Conservation (phyloP, 2,888 invertebrate genomes). For the Chrysolina oricalcia region DNA sequence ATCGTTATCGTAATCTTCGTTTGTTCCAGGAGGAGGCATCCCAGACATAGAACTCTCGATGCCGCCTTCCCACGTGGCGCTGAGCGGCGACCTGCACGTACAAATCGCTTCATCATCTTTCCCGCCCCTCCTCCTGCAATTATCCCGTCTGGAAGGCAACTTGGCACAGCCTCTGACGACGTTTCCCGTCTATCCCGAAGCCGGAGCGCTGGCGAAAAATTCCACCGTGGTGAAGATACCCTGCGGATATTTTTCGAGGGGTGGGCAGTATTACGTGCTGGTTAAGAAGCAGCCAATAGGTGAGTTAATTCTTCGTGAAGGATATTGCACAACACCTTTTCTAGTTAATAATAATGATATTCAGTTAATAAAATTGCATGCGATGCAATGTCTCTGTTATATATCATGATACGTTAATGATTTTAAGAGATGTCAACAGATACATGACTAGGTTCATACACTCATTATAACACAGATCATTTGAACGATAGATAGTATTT, state of each 20-base stretch:
- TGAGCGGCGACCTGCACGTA: constrained; percentile 86
- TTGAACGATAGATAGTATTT: too few species aligned
- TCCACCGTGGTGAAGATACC: constrained; percentile 72
- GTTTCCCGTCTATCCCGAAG: constrained; percentile 68
- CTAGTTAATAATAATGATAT: too few species aligned
- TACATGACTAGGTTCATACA: too few species aligned
- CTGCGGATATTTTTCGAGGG: constrained; percentile 83
- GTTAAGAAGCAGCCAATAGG: constrained; percentile 68
- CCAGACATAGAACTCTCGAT: constrained; percentile 70
- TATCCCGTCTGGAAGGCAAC: constrained; percentile 71
- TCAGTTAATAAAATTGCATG: too few species aligned
- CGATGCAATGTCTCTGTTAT: too few species aligned
- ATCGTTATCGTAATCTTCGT: background rate
- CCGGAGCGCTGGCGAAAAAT: constrained; percentile 66
- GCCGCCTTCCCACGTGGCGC: constrained; percentile 84
- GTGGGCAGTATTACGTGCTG: constrained; percentile 78
- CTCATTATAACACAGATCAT: too few species aligned
- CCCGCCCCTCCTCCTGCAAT: constrained; percentile 68
- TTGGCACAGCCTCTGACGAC: constrained; percentile 66
- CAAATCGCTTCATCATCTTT: constrained; percentile 74
- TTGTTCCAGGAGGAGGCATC: constrained; percentile 66
- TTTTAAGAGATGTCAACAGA: too few species aligned
- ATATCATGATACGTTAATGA: too few species aligned
- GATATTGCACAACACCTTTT: too few species aligned
- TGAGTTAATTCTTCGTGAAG: constrained; percentile 31